These are phyloP conservation scores for Aphyosemion australe DNA, from an alignment of 2,113 vertebrate species.

Conservation along the genomic window DNA sequence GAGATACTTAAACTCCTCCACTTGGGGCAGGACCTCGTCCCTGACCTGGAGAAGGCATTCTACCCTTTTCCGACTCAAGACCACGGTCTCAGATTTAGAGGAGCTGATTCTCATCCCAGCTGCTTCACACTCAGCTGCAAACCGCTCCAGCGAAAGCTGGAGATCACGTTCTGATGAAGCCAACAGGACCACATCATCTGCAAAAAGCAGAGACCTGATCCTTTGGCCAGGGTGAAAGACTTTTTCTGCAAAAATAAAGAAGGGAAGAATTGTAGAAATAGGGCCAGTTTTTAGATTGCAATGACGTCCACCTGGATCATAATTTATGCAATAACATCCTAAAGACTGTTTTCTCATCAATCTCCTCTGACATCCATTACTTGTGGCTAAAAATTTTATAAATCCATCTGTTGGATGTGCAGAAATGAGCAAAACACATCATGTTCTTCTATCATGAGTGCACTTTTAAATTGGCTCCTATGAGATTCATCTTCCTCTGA, in stretches of 20 bases:
- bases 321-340: slow-evolving; percentile 46
- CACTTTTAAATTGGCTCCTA: slow-evolving; percentile 59
- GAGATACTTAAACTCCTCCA: too few relatives aligned
- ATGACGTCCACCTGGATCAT: slow-evolving; percentile 41
- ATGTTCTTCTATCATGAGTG: slow-evolving; percentile 43
- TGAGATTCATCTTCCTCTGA: slow-evolving; percentile 48
- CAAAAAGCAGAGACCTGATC: too few relatives aligned
- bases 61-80: too few relatives aligned
- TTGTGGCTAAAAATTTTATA: slow-evolving; percentile 42
- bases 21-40: too few relatives aligned
- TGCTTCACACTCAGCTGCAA: too few relatives aligned
- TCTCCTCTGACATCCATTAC: slow-evolving; percentile 33
- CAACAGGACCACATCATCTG: too few relatives aligned
- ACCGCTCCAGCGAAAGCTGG: too few relatives aligned
- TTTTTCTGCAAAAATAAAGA: slow-evolving; percentile 19
- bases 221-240: slow-evolving; percentile 36
- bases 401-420: slow-evolving; percentile 52
- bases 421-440: slow-evolving; percentile 23
- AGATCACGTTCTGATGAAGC: too few relatives aligned
- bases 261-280: not conserved
- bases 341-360: slow-evolving; percentile 48
- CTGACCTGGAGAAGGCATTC: too few relatives aligned
- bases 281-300: slow-evolving; percentile 9
- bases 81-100: too few relatives aligned
- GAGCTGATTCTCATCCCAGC: too few relatives aligned